These are phyloP conservation scores for Clarias fuscus DNA, from an alignment of 2,797 vertebrate genomes.

Conservation along the genomic window DNA sequence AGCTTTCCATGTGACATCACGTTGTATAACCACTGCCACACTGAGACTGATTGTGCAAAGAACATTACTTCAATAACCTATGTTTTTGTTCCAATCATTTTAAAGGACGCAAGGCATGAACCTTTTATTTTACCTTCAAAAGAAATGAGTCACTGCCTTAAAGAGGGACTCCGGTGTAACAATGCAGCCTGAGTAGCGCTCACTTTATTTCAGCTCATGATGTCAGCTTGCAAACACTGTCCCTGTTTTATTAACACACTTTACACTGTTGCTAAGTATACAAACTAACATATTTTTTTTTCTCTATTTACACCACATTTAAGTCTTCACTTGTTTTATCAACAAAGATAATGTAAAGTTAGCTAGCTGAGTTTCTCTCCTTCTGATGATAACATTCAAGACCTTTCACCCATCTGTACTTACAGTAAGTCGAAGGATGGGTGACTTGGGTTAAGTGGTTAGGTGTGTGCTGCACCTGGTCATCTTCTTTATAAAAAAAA, in stretches of 20 bases:
- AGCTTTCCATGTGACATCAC: not conserved
- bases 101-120: not conserved
- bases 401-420: no score
- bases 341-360: no score
- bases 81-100: not conserved
- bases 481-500: no score
- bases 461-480: no score
- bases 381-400: no score
- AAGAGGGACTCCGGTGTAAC: not conserved
- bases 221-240: not conserved
- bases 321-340: not conserved
- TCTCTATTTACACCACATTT: not conserved
- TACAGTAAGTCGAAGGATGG: no score
- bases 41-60: not conserved
- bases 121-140: not conserved
- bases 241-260: not conserved
- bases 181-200: no score
- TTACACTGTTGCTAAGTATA: not conserved
- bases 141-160: not conserved
- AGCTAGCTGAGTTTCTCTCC: no score
- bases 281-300: not conserved
- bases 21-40: not conserved
- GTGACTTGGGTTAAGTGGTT: no score
- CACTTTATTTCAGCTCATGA: not conserved
- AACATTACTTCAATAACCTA: not conserved